Base-by-base conservation (phyloP, 2,797 vertebrate species). In the Fringilla coelebs region DNA sequence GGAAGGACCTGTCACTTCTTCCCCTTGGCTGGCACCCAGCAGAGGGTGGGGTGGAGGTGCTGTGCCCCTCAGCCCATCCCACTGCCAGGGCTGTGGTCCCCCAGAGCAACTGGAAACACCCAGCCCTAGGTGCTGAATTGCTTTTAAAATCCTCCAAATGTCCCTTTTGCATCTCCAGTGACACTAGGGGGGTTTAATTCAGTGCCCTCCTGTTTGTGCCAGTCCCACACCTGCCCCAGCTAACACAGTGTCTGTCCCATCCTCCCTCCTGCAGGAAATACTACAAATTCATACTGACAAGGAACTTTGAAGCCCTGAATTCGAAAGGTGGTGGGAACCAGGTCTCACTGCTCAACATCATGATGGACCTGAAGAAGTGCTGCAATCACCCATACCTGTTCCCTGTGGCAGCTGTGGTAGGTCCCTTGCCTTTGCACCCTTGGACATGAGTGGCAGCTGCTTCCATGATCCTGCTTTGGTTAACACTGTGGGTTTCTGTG, bases 291-390 rank as follows among this genome's bases (percentile, higher is more conserved):
- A 99, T 99, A 86, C 96, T 99, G 97, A 99, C 99, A 0, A 98
- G 98, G 60, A 99, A 99, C 95, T 99, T 99, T 0, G 99, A 99
- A 98, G 99, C 99, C 5, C 98, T 99, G 95, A 99, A 99, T 97
- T 99, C 99, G 0, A 99, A 99, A 97, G 99, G 99, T 3, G 99
- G 99, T 5, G 99, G 99, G 41, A 99, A 99, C 97, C 99, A 99
- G 94, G 99, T 99, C 87, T 99, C 99, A 0, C 97, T 99, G 93
- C 99, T 99, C 51, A 99, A 99, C 97, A 99, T 99, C 94, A 99
- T 99, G 99, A 99, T 99, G 99, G 99, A 99, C 96, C 97, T 99
- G 97, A 99, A 99, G 98, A 99, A 99, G 93, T 99, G 99, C 94
- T 99, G 99, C 93, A 99, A 99, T 92, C 99, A 99, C 65, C 99